phyloP scores from a whole-genome alignment of 1,140 invertebrate genomes.

The Hormaphis cornu region DNA sequence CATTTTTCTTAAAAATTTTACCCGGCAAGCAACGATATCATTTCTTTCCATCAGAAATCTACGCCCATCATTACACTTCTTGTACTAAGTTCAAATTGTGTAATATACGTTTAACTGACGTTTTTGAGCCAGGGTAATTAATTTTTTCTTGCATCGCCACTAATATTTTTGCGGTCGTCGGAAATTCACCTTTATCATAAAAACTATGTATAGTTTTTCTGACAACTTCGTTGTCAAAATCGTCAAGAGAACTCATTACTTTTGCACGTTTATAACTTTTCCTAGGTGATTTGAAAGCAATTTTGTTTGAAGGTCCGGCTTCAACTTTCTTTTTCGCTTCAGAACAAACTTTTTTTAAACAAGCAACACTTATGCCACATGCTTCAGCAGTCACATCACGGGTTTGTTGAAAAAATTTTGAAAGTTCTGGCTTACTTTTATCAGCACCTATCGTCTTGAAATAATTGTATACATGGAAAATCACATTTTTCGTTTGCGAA shows the following conservation, averaged over 20 bases:
- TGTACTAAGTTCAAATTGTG: neutral
- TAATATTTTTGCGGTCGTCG: neutral
- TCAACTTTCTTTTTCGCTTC: neutral
- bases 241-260: no score
- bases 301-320: neutral
- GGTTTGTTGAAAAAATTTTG: neutral
- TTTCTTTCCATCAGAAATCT: conserved; percentile 5
- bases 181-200: neutral
- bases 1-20: neutral
- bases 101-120: neutral
- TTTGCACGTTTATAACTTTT: no score
- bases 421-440: neutral
- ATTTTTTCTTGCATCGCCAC: neutral
- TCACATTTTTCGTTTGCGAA: no score
- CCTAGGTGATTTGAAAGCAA: neutral
- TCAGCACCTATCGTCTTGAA: no score
- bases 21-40: conserved; percentile 10
- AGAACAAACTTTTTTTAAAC: neutral
- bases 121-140: neutral
- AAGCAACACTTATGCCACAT: neutral
- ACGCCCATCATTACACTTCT: neutral
- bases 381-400: neutral
- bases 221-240: no score
- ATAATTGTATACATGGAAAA: no score
- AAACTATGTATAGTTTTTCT: neutral